Percentiles rank a stretch among this genome's conserved stretches.
Conservation (phyloP, 2,888 invertebrate species). For the Drosophila ustulata region DNA sequence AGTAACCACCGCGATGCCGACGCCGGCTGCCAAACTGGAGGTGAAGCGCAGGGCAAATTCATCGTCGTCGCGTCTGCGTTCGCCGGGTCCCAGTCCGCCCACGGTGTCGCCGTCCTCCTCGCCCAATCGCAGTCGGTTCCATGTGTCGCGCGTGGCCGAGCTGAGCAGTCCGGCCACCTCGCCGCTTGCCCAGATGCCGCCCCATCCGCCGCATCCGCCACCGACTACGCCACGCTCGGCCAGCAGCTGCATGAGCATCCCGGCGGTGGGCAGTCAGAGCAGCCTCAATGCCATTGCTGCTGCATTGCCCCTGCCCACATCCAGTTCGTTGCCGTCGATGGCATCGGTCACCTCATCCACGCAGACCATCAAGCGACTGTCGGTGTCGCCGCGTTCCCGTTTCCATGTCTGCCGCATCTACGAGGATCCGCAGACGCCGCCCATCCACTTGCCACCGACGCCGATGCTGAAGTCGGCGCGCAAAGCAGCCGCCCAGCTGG, state of each 20-base stretch:
- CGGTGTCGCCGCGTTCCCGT: slow-evolving; percentile 84
- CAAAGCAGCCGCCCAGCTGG: slow-evolving; percentile 56
- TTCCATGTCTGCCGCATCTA: slow-evolving; percentile 83
- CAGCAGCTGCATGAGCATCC: slow-evolving; percentile 72
- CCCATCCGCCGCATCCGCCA: slow-evolving; percentile 54
- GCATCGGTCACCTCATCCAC: slow-evolving; percentile 82
- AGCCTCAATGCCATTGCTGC: slow-evolving; percentile 42
- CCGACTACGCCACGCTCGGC: slow-evolving; percentile 58
- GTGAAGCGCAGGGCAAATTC: slow-evolving; percentile 84
- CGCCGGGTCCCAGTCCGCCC: slow-evolving; percentile 88
- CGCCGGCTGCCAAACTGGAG: slow-evolving; percentile 80
- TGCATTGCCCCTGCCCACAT: slow-evolving; percentile 63
- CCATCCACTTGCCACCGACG: slow-evolving; percentile 81
- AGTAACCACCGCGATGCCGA: slow-evolving; percentile 72
- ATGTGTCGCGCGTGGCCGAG: slow-evolving; percentile 84
- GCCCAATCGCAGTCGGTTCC: slow-evolving; percentile 87
- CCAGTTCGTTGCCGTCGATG: slow-evolving; percentile 82
- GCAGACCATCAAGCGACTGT: slow-evolving; percentile 82
- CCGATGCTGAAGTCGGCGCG: slow-evolving; percentile 72
- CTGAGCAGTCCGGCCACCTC: slow-evolving; percentile 79
- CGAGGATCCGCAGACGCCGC: slow-evolving; percentile 83
- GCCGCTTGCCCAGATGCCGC: slow-evolving; percentile 73
- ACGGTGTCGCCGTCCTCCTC: slow-evolving; percentile 89
- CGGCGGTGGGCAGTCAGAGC: slow-evolving; percentile 58
- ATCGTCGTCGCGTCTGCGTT: slow-evolving; percentile 86